phyloP scores from a whole-genome alignment of 1,140 invertebrate genomes.

The Heliconius hewitsoni region DNA sequence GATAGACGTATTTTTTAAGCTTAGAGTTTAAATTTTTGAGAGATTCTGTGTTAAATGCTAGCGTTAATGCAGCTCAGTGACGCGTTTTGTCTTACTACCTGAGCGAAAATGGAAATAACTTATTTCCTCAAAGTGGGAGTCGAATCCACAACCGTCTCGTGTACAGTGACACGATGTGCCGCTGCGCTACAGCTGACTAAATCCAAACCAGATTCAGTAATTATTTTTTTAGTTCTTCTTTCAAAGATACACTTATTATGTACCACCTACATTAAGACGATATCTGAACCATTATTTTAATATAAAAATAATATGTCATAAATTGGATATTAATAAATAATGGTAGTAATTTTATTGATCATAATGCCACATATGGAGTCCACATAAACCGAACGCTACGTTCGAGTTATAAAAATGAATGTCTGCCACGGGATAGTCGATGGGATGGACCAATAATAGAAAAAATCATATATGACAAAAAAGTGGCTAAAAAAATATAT shows the following conservation, averaged over 20 bases:
- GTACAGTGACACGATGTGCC: neutral
- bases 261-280: too few relatives aligned
- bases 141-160: too few relatives aligned
- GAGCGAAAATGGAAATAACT: too few relatives aligned
- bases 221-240: too few relatives aligned
- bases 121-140: too few relatives aligned
- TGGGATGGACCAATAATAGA: neutral
- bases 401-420: conserved; percentile 21
- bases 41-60: too few relatives aligned
- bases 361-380: conserved; percentile 27
- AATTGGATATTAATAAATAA: conserved; percentile 27
- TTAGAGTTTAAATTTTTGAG: too few relatives aligned
- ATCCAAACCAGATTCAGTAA: neutral
- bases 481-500: neutral
- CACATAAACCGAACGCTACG: conserved; percentile 26
- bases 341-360: conserved; percentile 29
- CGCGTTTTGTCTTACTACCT: too few relatives aligned
- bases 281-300: neutral
- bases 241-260: too few relatives aligned
- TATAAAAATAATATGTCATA: conserved; percentile 14
- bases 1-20: too few relatives aligned
- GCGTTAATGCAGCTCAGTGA: too few relatives aligned
- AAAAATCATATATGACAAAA: neutral
- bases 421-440: conserved; percentile 11
- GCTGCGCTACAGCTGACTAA: neutral